Evolutionary conservation across 2,888 invertebrate genomes (phyloP), one percentile per base, ranked within the genome.

Genomic region (Alsophila aescularia): DNA sequence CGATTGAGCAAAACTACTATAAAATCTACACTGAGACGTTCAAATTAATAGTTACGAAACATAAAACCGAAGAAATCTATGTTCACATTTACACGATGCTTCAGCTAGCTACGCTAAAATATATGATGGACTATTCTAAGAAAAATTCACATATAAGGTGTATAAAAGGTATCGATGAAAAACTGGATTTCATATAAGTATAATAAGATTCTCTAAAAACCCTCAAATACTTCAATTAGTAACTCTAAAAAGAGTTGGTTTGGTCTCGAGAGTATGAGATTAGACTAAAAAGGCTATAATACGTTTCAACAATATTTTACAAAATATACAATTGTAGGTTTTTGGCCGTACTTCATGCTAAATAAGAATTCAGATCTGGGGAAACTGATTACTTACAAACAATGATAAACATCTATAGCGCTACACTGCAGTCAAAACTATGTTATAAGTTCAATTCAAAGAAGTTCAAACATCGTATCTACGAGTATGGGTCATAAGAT

Each of bases 211-310:
- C 72, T 90, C 85, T 89, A 89, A 88, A 89, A 88, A 80, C 74
- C 78, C 37, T 80, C 79, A 78, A 81, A 83, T 76, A 81, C 73
- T 69, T 70, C 74, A 69, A 71, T 85, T 85, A 87, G 81, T 81
- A 81, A 77, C 66, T 88, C 81, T 87, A 87, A 86, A 87, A 87
- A 81, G 81, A 79, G 76, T 85, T 81, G 81, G 76, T 80, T 90
- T 90, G 90, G 90, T 90, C 90, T 85, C 83, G 87, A 89, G 83
- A 88, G 85, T 89, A 81, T 80, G 85, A 84, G 79, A 85, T 83
- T 75, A 76, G 63, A 75, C 80, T 87, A 87, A 77, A 67, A 76
- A 78, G 62, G 72, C 81, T 86, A 86, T 80, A 83, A 68, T 75
- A 71, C 74, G 69, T 73, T 78, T 81, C 77, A 88, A 87, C 87